Base-by-base conservation (phyloP, 2,113 vertebrate species). In the Carassius auratus region DNA sequence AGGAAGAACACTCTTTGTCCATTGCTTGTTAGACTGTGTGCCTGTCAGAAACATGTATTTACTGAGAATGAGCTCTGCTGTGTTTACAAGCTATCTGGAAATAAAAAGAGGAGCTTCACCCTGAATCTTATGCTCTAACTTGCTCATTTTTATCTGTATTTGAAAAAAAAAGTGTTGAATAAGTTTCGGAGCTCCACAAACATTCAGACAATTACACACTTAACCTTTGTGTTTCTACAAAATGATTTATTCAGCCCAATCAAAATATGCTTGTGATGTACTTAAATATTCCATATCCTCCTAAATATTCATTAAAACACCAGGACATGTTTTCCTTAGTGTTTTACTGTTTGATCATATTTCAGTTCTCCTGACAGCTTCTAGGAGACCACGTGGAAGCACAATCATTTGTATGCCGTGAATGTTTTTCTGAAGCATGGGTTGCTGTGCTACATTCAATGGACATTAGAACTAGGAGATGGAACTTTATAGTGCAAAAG, bases 1-100 rank as follows among this genome's bases (percentile, higher is more conserved):
- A 3, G 0, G 36, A 38, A 38, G 36, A 38, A 38, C 3, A 42
- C 38, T 42, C 6, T 42, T 42, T 26, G 38, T 42, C 38, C 38
- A 38, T 7, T 71, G 36, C 52, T n/a, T 59, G n/a, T 30, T n/a
- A 33, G 17, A 8, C 12, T 50, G 21, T 1, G 36, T 4, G 1
- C n/a, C 1, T 3, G 19, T 69, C 61, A 42, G 73, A 26, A 82
- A 2, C 74, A 83, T 15, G 75, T 57, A 21, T 57, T 50, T 23
- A 69, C 15, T 10, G 9, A 26, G 10, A 3, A 45, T n/a, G 21
- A n/a, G 69, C 87, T 83, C 26, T 52, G 13, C 4, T 13, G 45
- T 86, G 81, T 88, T 88, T 85, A 86, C 76, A 69, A 83, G 87
- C 23, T 71, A 84, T 81, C 14, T 61, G 76, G 76, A 55, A 68